Base-by-base conservation (phyloP, 2,888 invertebrate genomes). In the Trichacis sp. region DNA sequence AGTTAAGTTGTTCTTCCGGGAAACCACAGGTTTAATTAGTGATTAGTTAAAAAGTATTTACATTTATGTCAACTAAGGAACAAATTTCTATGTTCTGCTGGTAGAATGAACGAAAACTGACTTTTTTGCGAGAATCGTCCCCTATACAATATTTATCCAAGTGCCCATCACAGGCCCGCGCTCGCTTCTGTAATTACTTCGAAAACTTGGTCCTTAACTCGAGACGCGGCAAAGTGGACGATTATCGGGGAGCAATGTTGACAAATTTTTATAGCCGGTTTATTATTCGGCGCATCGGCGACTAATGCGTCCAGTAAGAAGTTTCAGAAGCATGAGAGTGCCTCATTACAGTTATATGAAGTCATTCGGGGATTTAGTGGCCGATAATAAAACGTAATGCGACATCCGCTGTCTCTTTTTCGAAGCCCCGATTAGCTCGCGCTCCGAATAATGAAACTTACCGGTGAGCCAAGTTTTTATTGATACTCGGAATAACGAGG, bases 321-420 rank as follows among this genome's bases (percentile, higher is more conserved):
- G 40, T 40, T 40, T 15, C 40, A 40, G 40, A 14, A 40, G 40
- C 40, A 40, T 14, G 12, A 5, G 40, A 40, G 40, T 14, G 40
- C 40, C 33, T 40, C 40, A 40, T 40, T 40, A 40, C 40, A 15
- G 14, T 40, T 40, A 40, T 40, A 40, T 40, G 40, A 40, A 40
- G 40, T 40, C 40, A 40, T 40, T 40, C 40, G 40, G 14, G 40
- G 40, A 40, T 40, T 40, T 40, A 40, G 40, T 15, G 40, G 40
- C 40, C 14, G 40, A 40, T 40, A 40, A 40, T 40, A 40, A 40
- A 40, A 40, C 40, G 40, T 40, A 40, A 40, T 40, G 40, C 15
- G 40, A 40, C 40, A 40, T 40, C 40, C 40, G 40, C 40, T 40
- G 40, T 40, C 40, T 40, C 40, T 40, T 40, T 33, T 40, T 12